A percentile compares a stretch with the other conserved stretches of the same genome.
These are phyloP conservation scores for Muscidifurax raptorellus DNA, from an alignment of 1,140 invertebrate genomes.

Conservation along the genomic window DNA sequence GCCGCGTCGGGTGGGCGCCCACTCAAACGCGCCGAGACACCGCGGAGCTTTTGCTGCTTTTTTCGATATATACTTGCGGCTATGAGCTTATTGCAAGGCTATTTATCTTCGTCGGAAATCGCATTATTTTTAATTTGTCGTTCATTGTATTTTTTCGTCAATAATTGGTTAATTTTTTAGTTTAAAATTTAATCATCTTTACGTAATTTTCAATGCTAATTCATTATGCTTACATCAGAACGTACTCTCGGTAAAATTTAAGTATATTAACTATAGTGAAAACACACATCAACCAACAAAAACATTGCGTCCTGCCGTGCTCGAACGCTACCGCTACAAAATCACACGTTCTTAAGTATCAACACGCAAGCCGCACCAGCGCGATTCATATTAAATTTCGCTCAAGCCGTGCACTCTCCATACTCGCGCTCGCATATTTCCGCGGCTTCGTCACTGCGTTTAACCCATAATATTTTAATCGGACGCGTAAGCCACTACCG, in stretches of 20 bases:
- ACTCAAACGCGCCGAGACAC: conserved; percentile 22
- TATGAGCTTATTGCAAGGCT: not conserved
- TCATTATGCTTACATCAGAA: no score
- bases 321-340: not conserved
- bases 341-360: not conserved
- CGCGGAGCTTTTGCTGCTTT: not conserved
- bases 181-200: no score
- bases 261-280: no score
- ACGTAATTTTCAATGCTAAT: no score
- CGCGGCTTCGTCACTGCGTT: not conserved
- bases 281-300: no score
- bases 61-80: not conserved
- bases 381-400: conserved; percentile 13
- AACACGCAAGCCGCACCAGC: no score
- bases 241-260: no score
- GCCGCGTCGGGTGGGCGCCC: conserved; percentile 5
- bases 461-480: conserved; percentile 44
- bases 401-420: conserved; percentile 49
- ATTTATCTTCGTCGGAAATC: not conserved
- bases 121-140: no score
- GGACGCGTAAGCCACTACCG: no score
- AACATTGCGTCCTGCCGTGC: not conserved
- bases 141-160: no score
- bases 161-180: no score
- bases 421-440: not conserved